A percentile compares a stretch with the other conserved stretches of the same genome.
Evolutionary conservation across 2,797 vertebrate species (phyloP).

Genomic region (Loriculus beryllinus): DNA sequence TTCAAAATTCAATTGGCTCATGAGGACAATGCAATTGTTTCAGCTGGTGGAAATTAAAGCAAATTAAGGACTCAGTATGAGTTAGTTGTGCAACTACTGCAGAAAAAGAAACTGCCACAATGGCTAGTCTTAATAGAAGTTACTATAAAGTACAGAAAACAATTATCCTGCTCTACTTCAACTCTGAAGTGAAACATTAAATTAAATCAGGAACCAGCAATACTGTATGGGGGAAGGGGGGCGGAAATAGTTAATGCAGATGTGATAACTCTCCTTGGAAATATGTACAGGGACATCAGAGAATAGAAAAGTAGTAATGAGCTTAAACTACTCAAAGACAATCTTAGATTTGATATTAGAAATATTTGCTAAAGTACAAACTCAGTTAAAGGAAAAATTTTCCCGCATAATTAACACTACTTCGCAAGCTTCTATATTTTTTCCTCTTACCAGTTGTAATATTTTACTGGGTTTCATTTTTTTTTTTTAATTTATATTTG

Average conservation of each 20-base stretch:
- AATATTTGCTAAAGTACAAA: not conserved
- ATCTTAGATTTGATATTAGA: not conserved
- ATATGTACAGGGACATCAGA: not conserved
- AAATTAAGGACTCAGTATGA: not conserved
- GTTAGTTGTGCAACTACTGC: not conserved
- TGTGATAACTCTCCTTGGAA: not conserved
- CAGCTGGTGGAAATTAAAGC: not conserved
- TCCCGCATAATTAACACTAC: not conserved
- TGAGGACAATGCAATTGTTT: not conserved
- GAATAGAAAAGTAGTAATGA: not conserved
- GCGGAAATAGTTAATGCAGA: not conserved
- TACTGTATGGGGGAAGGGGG: accelerated
- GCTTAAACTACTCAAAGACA: not conserved
- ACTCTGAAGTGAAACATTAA: not conserved
- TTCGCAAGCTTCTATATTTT: not conserved
- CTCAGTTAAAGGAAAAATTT: not conserved
- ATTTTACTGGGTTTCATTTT: accelerated
- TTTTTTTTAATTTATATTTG: not conserved
- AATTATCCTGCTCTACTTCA: not conserved
- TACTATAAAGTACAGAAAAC: not conserved
- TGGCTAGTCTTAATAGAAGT: not conserved
- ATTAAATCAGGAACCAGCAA: not conserved
- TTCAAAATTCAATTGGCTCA: not conserved
- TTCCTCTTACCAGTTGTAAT: not conserved
- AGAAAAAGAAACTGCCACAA: not conserved